Evolutionary conservation across 2,888 invertebrate genomes (phyloP), one percentile per base, ranked within the genome.

Genomic region (Diadegma fenestrale): DNA sequence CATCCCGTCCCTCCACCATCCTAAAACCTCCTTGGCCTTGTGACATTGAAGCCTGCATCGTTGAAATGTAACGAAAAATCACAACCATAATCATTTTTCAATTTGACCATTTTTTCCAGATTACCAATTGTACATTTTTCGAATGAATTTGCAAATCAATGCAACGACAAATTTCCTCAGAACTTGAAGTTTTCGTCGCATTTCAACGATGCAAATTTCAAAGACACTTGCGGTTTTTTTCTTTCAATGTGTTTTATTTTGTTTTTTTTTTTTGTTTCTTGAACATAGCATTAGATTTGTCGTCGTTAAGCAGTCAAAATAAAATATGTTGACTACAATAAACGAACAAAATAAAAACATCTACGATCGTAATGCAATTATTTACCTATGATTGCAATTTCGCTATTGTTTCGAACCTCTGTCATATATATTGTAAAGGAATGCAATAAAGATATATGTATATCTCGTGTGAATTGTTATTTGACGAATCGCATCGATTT

Each of bases 1-100:
- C 86, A 87, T 89, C 88, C 88, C 85, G 83, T 92, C 92, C 92
- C 92, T 92, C 92, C 92, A 92, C 91, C 92, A 92, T 92, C 91
- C 92, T 82, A 90, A 91, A 86, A 90, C 92, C 91, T 92, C 91
- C 88, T 83, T 76, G 80, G 54, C 22, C 22, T 58, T 22, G 54
- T 58, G 26, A 58, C 22, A 26, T 58, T 58, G 54, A 26, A 26
- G 19, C n/a, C 14, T 26, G 54, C 54, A 58, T 58, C 12, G 54
- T 58, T 58, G 14, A 26, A 58, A 58, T 58, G 26, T 8, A 58
- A 58, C 54, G 14, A 22, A 14, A 58, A 26, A 26, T 58, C 26
- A 12, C 14, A 14, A 26, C 8, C 26, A 22, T 54, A 4, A 10
- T 22, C 6, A 14, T 58, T 12, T 58, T 26, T 58, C 4, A 3